phyloP scores from a whole-genome alignment of 2,888 invertebrate genomes.

The Chalcosyrphus nemorum region DNA sequence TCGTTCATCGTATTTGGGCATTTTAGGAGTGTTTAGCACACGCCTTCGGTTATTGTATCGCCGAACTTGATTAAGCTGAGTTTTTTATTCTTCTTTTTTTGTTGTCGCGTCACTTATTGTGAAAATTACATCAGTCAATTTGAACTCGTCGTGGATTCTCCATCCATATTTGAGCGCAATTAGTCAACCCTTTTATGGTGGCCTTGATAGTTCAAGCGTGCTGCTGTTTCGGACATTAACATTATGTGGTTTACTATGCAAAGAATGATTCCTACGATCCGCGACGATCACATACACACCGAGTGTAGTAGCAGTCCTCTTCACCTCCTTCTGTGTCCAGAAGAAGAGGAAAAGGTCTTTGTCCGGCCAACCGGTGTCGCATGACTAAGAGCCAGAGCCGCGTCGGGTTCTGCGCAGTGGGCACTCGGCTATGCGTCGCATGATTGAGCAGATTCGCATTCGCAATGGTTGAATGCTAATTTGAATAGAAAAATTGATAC shows the following conservation, averaged over 20 bases:
- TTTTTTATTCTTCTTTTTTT: too few species aligned
- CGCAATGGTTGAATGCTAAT: slow-evolving; percentile 60
- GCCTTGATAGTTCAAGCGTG: slow-evolving; percentile 70
- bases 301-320: too few species aligned
- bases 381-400: slow-evolving; percentile 57
- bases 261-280: slow-evolving; percentile 52
- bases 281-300: neutral
- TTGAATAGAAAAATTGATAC: slow-evolving; percentile 53
- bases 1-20: slow-evolving; percentile 34
- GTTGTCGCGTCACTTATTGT: slow-evolving; percentile 15
- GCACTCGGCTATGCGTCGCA: slow-evolving; percentile 59
- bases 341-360: slow-evolving; percentile 51
- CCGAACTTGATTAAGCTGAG: neutral
- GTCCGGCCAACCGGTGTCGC: slow-evolving; percentile 61
- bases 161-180: slow-evolving; percentile 20
- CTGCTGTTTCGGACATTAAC: slow-evolving; percentile 62
- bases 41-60: too few species aligned
- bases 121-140: slow-evolving; percentile 27
- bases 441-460: slow-evolving; percentile 69
- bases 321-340: neutral
- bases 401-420: slow-evolving; percentile 14
- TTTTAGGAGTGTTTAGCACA: slow-evolving; percentile 15
- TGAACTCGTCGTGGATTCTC: neutral
- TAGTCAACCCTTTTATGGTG: slow-evolving; percentile 58
- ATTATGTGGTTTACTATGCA: slow-evolving; percentile 62